phyloP scores from a whole-genome alignment of 2,113 vertebrate genomes.

The Misgurnus mizolepis region DNA sequence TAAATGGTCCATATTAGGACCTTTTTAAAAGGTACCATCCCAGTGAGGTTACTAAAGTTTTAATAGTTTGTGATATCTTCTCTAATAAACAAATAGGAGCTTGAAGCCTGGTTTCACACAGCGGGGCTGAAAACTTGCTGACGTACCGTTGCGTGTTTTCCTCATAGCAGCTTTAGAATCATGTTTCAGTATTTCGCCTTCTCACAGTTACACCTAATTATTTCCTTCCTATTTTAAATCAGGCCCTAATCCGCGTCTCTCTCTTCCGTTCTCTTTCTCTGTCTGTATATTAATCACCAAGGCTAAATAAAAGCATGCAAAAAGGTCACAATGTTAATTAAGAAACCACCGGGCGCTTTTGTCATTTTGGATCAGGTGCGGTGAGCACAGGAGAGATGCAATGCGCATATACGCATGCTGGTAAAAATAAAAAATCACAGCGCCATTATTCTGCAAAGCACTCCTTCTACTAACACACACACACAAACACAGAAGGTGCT shows the following conservation, averaged over 20 bases:
- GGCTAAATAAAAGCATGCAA: constrained; percentile 48
- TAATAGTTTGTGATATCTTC: not conserved
- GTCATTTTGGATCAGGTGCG: constrained; percentile 51
- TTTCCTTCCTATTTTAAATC: constrained; percentile 23
- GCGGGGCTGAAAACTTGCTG: not conserved
- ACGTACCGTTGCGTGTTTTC: not conserved
- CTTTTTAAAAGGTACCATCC: too few relatives aligned
- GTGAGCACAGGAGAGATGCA: constrained; percentile 27
- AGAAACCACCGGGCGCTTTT: constrained; percentile 50
- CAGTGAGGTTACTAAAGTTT: too few relatives aligned
- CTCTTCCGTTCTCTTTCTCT: constrained; percentile 27
- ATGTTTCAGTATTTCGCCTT: constrained; percentile 5
- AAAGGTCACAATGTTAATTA: constrained; percentile 64
- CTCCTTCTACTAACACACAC: constrained; percentile 22
- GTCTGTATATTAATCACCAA: constrained; percentile 50
- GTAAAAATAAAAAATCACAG: not conserved
- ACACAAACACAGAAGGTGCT: constrained; percentile 44
- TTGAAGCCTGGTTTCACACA: constrained; percentile 12
- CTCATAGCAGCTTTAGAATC: not conserved
- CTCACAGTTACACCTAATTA: constrained; percentile 29
- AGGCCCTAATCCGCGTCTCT: constrained; percentile 21
- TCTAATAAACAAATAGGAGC: not conserved
- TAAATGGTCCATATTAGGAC: too few relatives aligned
- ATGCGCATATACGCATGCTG: constrained; percentile 9
- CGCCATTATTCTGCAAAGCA: constrained; percentile 19